Base-by-base conservation (phyloP, 2,113 vertebrate genomes). In the Eptatretus burgeri region DNA sequence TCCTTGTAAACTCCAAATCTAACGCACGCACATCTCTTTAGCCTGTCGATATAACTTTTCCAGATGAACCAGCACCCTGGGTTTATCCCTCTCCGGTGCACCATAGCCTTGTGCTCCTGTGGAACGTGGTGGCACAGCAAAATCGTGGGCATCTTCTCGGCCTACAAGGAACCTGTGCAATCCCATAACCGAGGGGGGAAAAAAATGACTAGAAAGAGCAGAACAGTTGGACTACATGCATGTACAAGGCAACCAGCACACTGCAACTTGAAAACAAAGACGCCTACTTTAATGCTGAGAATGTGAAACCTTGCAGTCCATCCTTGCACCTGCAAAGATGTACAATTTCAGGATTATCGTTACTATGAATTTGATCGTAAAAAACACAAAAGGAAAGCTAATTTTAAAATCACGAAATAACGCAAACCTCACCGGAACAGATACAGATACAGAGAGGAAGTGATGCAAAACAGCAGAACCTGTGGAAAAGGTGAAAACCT, bases 211-310 rank as follows among this genome's bases (percentile, higher is more conserved):
- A n/a, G 56, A 60, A 60, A 17, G n/a, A n/a, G 56, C n/a, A 60
- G 20, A 60, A 20, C n/a, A 60, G n/a, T 60, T 60, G 12, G 56
- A n/a, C 56, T 17, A 11, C n/a, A 20, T 2, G 13, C n/a, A 60
- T 60, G n/a, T 11, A 13, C 56, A 60, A 60, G 20, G 10, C n/a
- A n/a, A 60, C 56, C n/a, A 20, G 56, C n/a, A 60, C 12, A 60
- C 56, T 60, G 56, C 56, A 60, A 20, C 10, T 60, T n/a, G 56
- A 10, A 20, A 9, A n/a, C 12, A 60, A 60, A 60, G 8, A 1
- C 41, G 79, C 87, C 80, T 79, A 94, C 89, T 93, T 91, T n/a
- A 95, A 76, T 5, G 89, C 87, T 51, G 87, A 91, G 67, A 91
- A 93, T 2, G 81, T 77, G 75, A 98, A 95, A 71, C 91, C 89